A percentile compares a stretch with the other conserved stretches of the same genome.
Conservation (phyloP, 30 jellyfish, hydroid and myxozoan species). For the Nemopilema nomurai region DNA sequence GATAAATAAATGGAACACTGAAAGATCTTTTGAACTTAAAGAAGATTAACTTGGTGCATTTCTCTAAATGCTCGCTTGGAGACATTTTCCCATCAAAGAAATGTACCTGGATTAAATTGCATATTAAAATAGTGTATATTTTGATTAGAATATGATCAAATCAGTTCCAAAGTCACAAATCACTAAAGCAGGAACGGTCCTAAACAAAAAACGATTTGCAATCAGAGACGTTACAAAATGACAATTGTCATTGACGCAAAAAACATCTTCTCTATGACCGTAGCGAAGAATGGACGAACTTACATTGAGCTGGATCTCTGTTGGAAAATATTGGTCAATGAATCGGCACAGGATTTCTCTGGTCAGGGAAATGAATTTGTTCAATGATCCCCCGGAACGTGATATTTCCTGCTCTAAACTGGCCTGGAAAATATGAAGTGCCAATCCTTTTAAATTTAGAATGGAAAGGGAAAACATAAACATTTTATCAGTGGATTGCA, state of each 20-base stretch:
- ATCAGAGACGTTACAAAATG: no score
- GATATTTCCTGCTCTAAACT: constrained; percentile 80
- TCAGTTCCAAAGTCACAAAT: no score
- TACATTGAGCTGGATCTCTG: constrained; percentile 52
- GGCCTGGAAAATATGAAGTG: constrained; percentile 43
- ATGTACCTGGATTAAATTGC: no score
- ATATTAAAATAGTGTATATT: no score
- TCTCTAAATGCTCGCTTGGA: no score
- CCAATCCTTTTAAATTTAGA: not conserved
- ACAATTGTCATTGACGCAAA: no score
- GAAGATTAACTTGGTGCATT: no score
- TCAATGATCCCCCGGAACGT: constrained; percentile 46
- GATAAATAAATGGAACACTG: not conserved
- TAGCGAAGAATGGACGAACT: no score
- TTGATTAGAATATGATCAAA: no score
- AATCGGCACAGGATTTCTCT: constrained; percentile 83
- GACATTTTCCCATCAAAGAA: no score
- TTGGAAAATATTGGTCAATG: constrained; percentile 77
- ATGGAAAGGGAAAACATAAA: not conserved
- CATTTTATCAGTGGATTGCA: constrained; percentile 9
- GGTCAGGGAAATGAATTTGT: constrained; percentile 72
- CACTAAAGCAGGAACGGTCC: not conserved
- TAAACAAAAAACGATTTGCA: not conserved
- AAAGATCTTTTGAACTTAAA: no score
- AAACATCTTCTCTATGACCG: no score